Percentiles rank a stretch among this genome's conserved stretches.
phyloP scores from a whole-genome alignment of 2,888 invertebrate species.

The Polymixis lichenea region DNA sequence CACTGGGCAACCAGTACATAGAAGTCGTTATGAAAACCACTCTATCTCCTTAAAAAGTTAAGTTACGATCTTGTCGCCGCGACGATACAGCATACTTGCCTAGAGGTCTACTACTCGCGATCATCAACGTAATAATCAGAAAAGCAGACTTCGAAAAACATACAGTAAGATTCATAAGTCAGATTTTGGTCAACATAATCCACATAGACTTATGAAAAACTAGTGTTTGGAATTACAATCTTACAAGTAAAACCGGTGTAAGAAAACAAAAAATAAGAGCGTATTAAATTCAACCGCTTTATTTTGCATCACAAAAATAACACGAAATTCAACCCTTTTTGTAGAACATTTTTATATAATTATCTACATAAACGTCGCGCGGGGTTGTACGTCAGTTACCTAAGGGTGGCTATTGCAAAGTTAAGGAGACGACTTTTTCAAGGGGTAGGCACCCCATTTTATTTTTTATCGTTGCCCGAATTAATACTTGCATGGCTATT shows the following conservation, averaged over 20 bases:
- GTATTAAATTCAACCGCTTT: slow-evolving; percentile 4
- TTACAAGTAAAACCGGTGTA: background rate
- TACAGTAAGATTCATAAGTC: background rate
- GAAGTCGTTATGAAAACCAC: rapidly evolving
- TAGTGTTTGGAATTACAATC: background rate
- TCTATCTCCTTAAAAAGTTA: background rate
- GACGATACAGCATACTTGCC: background rate
- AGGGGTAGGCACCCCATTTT: slow-evolving; percentile 86
- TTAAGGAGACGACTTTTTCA: slow-evolving; percentile 83
- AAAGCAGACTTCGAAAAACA: no score
- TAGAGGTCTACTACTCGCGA: background rate
- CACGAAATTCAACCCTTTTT: slow-evolving; percentile 55
- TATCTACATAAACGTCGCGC: slow-evolving; percentile 68
- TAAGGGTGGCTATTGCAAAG: slow-evolving; percentile 80
- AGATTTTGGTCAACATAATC: background rate
- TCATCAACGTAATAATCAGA: no score
- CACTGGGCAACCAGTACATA: background rate
- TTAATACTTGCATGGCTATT: slow-evolving; percentile 75
- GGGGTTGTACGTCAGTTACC: slow-evolving; percentile 71
- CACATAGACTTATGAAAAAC: no score
- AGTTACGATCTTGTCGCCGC: background rate
- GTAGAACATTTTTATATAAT: slow-evolving; percentile 68
- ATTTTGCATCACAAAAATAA: slow-evolving; percentile 13
- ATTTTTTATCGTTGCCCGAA: slow-evolving; percentile 84
- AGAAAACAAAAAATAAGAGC: background rate